These are phyloP conservation scores for Coturnix japonica DNA, from an alignment of 2,113 vertebrate species.

Conservation along the genomic window DNA sequence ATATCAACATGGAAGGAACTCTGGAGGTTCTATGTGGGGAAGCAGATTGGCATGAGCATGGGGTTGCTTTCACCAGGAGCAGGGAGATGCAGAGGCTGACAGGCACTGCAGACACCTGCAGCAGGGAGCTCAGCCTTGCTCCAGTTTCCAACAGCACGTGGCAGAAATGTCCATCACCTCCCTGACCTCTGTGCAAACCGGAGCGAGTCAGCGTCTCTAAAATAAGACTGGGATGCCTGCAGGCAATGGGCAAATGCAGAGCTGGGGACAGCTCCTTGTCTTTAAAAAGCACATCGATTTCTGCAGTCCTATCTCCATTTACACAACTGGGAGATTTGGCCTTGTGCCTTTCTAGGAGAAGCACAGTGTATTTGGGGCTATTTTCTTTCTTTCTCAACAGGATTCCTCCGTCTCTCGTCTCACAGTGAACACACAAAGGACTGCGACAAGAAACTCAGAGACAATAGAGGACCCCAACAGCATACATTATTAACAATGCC, in stretches of 20 bases:
- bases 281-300: not conserved
- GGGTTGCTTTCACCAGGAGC: not conserved
- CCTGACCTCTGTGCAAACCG: not conserved
- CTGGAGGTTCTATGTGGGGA: not conserved
- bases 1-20: fast-evolving
- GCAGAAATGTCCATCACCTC: not conserved
- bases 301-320: not conserved
- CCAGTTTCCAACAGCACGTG: not conserved
- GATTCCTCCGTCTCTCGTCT: not conserved
- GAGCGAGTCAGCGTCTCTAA: not conserved
- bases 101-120: too few relatives aligned
- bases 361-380: not conserved
- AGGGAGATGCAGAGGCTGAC: not conserved
- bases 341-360: not conserved
- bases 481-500: conserved; percentile 17
- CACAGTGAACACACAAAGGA: not conserved
- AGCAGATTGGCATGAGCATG: fast-evolving
- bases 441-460: not conserved
- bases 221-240: not conserved
- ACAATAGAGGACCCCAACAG: not conserved
- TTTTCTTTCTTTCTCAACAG: not conserved
- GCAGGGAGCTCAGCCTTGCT: not conserved
- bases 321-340: not conserved
- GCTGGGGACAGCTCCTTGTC: not conserved
- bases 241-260: not conserved